These are phyloP conservation scores for Catharus ustulatus DNA, from an alignment of 2,797 vertebrate species.

Conservation along the genomic window DNA sequence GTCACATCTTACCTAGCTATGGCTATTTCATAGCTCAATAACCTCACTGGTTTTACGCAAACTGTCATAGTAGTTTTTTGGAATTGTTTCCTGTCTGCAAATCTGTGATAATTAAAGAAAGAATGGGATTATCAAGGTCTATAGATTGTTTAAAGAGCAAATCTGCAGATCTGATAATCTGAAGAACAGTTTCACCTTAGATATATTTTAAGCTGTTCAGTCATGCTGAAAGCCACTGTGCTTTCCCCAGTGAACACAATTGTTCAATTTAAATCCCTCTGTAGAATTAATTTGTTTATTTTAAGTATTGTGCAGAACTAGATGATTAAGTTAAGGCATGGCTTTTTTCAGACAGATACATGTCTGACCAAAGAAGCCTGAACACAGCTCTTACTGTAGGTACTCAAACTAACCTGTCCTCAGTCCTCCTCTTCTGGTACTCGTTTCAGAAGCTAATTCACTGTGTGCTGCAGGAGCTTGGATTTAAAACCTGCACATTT, in stretches of 20 bases:
- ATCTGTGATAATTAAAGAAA: conserved; percentile 16
- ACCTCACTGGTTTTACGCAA: background rate
- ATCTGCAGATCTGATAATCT: conserved; percentile 8
- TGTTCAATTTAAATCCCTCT: conserved; percentile 22
- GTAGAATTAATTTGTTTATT: conserved; percentile 43
- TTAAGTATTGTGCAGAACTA: conserved; percentile 6
- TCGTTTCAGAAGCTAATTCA: background rate
- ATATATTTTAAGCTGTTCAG: conserved; percentile 21
- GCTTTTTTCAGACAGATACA: conserved; percentile 1
- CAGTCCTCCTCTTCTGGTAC: background rate
- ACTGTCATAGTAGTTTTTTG: background rate
- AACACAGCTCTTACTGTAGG: background rate
- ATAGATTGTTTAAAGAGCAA: conserved; percentile 10
- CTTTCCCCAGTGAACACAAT: conserved; percentile 10
- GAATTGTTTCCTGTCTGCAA: background rate
- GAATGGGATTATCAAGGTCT: background rate
- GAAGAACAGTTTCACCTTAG: conserved; percentile 13
- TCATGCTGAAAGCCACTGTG: background rate
- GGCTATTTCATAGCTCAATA: background rate
- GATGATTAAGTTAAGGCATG: background rate
- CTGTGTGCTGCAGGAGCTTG: background rate
- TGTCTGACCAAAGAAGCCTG: background rate
- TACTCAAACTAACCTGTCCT: background rate
- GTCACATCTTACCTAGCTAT: background rate
- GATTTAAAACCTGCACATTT: background rate